A percentile compares a stretch with the other conserved stretches of the same genome.
Conservation (phyloP, 2,888 invertebrate genomes). For the Drosophila diplacantha region DNA sequence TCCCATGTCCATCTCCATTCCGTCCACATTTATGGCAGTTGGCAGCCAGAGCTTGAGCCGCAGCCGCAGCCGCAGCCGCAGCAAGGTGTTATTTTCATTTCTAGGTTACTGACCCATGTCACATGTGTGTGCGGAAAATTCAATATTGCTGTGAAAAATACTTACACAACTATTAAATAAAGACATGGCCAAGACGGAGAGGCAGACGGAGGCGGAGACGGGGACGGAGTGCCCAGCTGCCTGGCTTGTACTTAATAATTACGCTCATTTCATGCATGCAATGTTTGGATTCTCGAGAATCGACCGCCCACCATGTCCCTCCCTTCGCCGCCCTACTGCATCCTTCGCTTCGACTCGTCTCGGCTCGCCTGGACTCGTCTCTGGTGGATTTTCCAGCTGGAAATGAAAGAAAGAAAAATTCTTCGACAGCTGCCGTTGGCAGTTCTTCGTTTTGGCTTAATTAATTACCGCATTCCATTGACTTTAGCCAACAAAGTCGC, state of each 20-base stretch:
- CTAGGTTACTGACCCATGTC: constrained; percentile 73
- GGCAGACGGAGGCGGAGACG: constrained; percentile 1
- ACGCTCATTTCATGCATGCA: constrained; percentile 72
- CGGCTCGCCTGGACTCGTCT: constrained; percentile 43
- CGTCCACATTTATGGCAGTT: constrained; percentile 66
- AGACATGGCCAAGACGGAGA: constrained; percentile 48
- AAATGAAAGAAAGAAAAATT: constrained; percentile 69
- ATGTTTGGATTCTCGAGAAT: constrained; percentile 67
- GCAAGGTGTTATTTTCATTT: constrained; percentile 71
- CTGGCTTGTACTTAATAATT: constrained; percentile 66
- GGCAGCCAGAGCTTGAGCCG: constrained; percentile 35
- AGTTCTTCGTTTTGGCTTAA: constrained; percentile 53
- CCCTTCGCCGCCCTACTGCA: constrained; percentile 20
- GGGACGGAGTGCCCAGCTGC: constrained; percentile 44
- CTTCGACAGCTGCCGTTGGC: constrained; percentile 61
- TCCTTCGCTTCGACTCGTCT: constrained; percentile 47
- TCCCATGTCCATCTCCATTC: constrained; percentile 59
- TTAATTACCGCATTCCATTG: constrained; percentile 65
- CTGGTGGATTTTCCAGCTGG: constrained; percentile 50
- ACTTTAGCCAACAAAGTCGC: constrained; percentile 16
- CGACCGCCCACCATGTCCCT: constrained; percentile 46
- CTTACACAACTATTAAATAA: constrained; percentile 68
- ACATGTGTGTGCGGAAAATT: constrained; percentile 71
- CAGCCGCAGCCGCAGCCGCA: constrained; percentile 27
- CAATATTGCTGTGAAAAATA: constrained; percentile 72